Evolutionary conservation across 2,888 invertebrate genomes (phyloP), one percentile per base, ranked within the genome.

Genomic region (Erannis defoliaria): DNA sequence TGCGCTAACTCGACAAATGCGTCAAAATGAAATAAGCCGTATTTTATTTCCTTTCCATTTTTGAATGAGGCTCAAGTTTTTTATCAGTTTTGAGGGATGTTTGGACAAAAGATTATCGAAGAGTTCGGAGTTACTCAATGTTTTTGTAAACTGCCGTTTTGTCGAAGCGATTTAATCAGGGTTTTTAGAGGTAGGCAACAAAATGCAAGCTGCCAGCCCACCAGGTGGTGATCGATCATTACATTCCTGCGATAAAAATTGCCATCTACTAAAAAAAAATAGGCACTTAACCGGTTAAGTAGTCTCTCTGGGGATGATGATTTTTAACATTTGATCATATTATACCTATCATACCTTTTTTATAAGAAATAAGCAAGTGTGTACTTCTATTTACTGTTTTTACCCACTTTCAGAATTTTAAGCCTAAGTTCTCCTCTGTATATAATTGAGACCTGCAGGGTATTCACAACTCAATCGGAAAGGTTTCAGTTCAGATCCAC

Each of bases 1-100:
- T 85, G 89, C 89, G 92, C 90, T 91, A 91, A 91, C 91, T 92
- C 91, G 92, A 90, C 91, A 90, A 92, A 91, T 88, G 89, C 90
- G 85, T 89, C 86, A 82, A 88, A 88, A 92, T 86, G 88, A 88
- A 91, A 93, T 91, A 89, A 89, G 89, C 89, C 85, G 87, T 89
- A 89, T 91, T 89, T 88, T 86, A 84, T 89, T 90, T 85, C 90
- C 77, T 82, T 86, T 81, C 80, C 75, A 82, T 84, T 86, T 84
- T 84, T 81, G 82, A 85, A 84, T 72, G 76, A 76, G 81, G 78
- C 84, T 85, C 80, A 75, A 85, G 80, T 84, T 85, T 84, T 75
- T 70, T 59, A 55, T 65, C 68, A 63, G 71, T 73, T 73, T 73
- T 66, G 70, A 72, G 80, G 80, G 79, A 75, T 80, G 81, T 82